phyloP scores from a whole-genome alignment of 2,113 vertebrate species.

The Chelonoidis abingdonii region DNA sequence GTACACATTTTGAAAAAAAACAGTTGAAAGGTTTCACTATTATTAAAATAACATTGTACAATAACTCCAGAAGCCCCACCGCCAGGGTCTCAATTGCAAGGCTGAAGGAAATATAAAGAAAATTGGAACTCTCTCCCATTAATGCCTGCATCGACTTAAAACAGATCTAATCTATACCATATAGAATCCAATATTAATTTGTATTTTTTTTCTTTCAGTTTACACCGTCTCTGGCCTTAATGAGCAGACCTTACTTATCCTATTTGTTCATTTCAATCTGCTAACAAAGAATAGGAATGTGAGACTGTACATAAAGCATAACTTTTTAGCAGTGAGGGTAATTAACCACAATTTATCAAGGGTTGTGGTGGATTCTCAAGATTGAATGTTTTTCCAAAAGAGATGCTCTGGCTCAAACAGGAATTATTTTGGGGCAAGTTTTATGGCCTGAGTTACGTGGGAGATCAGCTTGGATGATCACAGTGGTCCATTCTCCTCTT shows the following conservation, averaged over 20 bases:
- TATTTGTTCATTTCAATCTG: neutral
- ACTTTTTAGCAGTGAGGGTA: neutral
- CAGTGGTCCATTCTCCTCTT: neutral
- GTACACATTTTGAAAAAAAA: neutral
- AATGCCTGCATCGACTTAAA: neutral
- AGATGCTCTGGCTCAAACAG: neutral
- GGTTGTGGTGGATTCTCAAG: neutral
- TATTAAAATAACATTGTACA: neutral
- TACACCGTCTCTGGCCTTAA: neutral
- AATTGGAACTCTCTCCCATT: accelerated
- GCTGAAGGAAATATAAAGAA: neutral
- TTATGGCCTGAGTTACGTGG: neutral
- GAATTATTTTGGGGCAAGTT: neutral
- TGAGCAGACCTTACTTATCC: neutral
- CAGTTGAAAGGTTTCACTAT: neutral
- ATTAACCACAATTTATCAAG: neutral
- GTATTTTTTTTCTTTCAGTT: neutral
- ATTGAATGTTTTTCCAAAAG: neutral
- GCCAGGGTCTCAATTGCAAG: neutral
- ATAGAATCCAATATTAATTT: neutral
- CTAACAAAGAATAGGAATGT: neutral
- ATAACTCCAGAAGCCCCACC: neutral
- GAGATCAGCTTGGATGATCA: neutral
- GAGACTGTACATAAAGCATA: neutral
- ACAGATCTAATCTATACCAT: neutral